phyloP scores from a whole-genome alignment of 1,140 invertebrate species.

The Trigoniulus corallinus region DNA sequence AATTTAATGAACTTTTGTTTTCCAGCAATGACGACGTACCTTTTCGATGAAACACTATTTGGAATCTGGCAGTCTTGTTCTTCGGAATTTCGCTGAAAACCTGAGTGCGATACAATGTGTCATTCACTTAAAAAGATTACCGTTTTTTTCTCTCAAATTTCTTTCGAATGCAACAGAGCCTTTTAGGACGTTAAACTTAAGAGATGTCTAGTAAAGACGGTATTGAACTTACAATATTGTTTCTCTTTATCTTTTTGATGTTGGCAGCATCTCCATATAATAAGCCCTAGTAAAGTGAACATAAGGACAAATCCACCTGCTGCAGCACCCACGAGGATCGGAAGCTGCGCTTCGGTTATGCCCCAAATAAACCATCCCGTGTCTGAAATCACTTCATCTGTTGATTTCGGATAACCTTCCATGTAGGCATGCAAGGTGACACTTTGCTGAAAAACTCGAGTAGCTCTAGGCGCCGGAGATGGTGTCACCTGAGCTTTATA shows the following conservation, averaged over 20 bases:
- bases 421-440: slow-evolving; percentile 6
- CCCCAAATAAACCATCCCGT: slow-evolving; percentile 19
- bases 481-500: too few species aligned
- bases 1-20: not conserved
- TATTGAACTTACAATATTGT: slow-evolving; percentile 30
- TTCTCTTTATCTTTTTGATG: slow-evolving; percentile 28
- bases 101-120: not conserved
- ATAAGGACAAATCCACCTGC: slow-evolving; percentile 31
- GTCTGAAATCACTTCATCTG: not conserved
- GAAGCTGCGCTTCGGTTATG: slow-evolving; percentile 29
- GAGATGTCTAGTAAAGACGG: too few species aligned
- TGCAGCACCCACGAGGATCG: slow-evolving; percentile 32
- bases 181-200: too few species aligned
- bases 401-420: not conserved
- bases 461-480: too few species aligned
- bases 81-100: not conserved
- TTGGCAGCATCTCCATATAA: slow-evolving; percentile 34
- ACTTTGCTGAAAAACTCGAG: slow-evolving; percentile 4
- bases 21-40: not conserved
- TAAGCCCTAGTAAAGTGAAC: slow-evolving; percentile 26
- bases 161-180: too few species aligned
- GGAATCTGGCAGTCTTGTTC: not conserved
- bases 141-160: not conserved
- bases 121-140: not conserved
- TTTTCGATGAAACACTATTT: not conserved